Conservation (phyloP, 1,140 invertebrate species). For the Asbolus verrucosus region DNA sequence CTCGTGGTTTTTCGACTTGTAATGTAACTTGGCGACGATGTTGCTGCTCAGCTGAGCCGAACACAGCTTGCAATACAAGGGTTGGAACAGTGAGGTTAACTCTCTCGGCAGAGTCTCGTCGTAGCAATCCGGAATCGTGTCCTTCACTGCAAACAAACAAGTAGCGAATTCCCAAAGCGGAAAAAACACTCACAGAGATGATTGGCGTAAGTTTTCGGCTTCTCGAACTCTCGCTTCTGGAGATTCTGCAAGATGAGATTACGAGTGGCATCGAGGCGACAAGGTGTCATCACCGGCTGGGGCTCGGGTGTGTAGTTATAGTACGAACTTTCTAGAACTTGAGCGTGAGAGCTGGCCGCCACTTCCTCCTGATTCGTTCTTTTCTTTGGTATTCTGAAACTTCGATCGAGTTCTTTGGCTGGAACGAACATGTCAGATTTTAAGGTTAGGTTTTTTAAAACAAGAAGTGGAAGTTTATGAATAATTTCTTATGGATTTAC, state of each 20-base stretch:
- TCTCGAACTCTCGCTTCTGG: constrained; percentile 49
- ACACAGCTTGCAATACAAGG: constrained; percentile 66
- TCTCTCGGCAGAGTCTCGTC: constrained; percentile 64
- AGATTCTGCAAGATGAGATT: constrained; percentile 48
- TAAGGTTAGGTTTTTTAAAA: constrained; percentile 7
- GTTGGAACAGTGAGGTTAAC: constrained; percentile 64
- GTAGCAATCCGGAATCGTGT: constrained; percentile 50
- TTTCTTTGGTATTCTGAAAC: constrained; percentile 47
- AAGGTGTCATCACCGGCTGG: constrained; percentile 17
- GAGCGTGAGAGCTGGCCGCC: neutral
- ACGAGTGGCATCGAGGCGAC: neutral
- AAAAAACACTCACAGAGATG: constrained; percentile 50
- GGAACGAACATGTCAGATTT: neutral
- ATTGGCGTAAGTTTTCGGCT: constrained; percentile 50
- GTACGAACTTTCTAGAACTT: constrained; percentile 40
- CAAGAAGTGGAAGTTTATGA: too few relatives aligned
- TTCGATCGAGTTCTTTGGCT: constrained; percentile 39
- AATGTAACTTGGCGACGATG: constrained; percentile 65
- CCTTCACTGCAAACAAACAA: constrained; percentile 7
- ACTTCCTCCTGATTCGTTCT: neutral
- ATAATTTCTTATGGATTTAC: too few relatives aligned
- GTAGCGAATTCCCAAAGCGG: neutral
- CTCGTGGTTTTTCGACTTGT: constrained; percentile 66
- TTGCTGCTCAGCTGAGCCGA: constrained; percentile 63
- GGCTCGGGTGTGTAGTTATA: constrained; percentile 22